These are phyloP conservation scores for Cheilosia grossa DNA, from an alignment of 2,888 invertebrate species.

Conservation along the genomic window DNA sequence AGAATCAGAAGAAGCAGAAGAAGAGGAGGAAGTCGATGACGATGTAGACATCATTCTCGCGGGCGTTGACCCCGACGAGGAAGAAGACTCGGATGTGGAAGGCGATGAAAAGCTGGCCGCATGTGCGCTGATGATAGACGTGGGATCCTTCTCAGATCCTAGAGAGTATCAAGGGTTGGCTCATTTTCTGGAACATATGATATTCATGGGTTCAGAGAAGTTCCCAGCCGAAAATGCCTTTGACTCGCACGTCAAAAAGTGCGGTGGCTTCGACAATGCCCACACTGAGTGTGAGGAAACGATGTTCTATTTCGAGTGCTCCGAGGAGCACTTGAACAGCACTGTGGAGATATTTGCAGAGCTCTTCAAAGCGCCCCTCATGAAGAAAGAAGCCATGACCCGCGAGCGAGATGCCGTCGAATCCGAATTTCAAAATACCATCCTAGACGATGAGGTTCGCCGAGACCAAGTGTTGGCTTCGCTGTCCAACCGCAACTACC, in stretches of 20 bases:
- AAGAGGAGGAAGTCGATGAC: conserved; percentile 76
- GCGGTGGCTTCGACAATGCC: conserved; percentile 94
- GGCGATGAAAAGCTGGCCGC: conserved; percentile 86
- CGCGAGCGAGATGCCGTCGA: conserved; percentile 94
- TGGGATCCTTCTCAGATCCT: conserved; percentile 92
- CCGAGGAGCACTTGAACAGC: conserved; percentile 89
- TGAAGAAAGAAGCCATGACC: conserved; percentile 93
- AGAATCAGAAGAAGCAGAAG: conserved; percentile 70
- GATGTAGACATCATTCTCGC: conserved; percentile 65
- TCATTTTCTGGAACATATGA: conserved; percentile 95
- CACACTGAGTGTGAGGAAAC: conserved; percentile 94
- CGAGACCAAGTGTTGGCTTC: conserved; percentile 90
- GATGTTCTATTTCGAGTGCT: conserved; percentile 94
- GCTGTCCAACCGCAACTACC: conserved; percentile 88
- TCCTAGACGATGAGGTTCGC: conserved; percentile 89
- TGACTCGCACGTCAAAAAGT: conserved; percentile 91
- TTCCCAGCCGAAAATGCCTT: conserved; percentile 94
- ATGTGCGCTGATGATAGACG: conserved; percentile 89
- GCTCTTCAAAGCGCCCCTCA: conserved; percentile 93
- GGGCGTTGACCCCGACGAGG: conserved; percentile 77
- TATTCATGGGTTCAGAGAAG: conserved; percentile 96
- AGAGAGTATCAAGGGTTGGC: conserved; percentile 91
- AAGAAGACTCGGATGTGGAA: conserved; percentile 75
- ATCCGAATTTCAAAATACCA: conserved; percentile 93
- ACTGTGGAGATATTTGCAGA: conserved; percentile 94